Evolutionary conservation across 2,888 invertebrate genomes (phyloP).

Genomic region (Philhelius pedissequus): DNA sequence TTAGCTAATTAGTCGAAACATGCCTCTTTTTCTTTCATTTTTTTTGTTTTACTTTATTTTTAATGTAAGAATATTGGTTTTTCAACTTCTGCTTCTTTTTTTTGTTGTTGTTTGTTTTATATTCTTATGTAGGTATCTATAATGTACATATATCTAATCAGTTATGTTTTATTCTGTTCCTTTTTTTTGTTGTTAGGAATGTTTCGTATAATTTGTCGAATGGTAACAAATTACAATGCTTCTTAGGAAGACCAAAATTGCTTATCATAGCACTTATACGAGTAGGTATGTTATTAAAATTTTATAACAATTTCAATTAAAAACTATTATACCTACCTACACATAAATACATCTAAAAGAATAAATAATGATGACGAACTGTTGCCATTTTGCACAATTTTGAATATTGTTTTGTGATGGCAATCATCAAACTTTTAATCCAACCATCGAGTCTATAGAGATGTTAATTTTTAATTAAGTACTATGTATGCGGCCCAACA

Average conservation of each 20-base stretch:
- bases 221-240: neutral
- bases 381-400: neutral
- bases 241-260: constrained; percentile 24
- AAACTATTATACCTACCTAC: too few relatives aligned
- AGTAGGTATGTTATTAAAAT: neutral
- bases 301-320: neutral
- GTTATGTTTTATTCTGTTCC: neutral
- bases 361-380: neutral
- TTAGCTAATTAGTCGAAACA: constrained; percentile 39
- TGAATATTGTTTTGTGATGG: neutral
- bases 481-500: too few relatives aligned
- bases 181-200: neutral
- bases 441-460: too few relatives aligned
- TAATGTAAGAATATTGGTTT: neutral
- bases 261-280: neutral
- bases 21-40: neutral
- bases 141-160: constrained; percentile 64
- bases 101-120: neutral
- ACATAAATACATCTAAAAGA: neutral
- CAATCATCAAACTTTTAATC: too few relatives aligned
- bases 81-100: neutral
- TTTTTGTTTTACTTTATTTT: neutral
- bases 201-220: neutral
- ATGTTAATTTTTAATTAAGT: too few relatives aligned
- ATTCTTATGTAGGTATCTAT: too few relatives aligned